These are phyloP conservation scores for Habroteleia sp. DNA, from an alignment of 2,888 invertebrate genomes.

Conservation along the genomic window DNA sequence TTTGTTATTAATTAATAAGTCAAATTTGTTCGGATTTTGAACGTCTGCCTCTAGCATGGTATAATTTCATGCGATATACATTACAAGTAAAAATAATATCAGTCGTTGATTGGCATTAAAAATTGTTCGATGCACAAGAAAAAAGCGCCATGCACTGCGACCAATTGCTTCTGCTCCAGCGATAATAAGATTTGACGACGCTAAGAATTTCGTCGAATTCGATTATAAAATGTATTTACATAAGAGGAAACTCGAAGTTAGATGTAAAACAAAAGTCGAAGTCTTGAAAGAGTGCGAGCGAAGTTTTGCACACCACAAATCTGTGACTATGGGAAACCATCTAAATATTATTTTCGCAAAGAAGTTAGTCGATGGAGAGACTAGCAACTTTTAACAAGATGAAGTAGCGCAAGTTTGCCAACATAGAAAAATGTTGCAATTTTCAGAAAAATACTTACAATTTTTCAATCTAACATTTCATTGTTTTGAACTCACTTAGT, in stretches of 20 bases:
- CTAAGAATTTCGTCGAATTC: slow-evolving; percentile 68
- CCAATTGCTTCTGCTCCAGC: slow-evolving; percentile 31
- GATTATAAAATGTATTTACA: slow-evolving; percentile 70
- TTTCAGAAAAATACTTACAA: no score
- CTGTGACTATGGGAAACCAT: slow-evolving; percentile 71
- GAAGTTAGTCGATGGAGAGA: slow-evolving; percentile 65
- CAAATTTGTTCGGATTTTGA: no score
- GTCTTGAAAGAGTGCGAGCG: slow-evolving; percentile 52
- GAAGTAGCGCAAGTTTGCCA: slow-evolving; percentile 72
- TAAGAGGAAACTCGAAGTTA: slow-evolving; percentile 65
- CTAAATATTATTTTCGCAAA: slow-evolving; percentile 75
- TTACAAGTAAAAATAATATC: no score
- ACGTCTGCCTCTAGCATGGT: no score
- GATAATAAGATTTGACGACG: slow-evolving; percentile 63
- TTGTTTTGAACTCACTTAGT: no score
- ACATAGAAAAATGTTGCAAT: slow-evolving; percentile 71
- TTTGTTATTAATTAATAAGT: no score
- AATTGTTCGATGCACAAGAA: slow-evolving; percentile 2
- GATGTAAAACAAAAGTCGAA: slow-evolving; percentile 68
- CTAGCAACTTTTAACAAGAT: slow-evolving; percentile 76
- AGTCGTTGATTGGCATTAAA: no score
- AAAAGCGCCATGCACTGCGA: slow-evolving; percentile 11
- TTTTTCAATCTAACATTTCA: no score
- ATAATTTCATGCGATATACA: no score
- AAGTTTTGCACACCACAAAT: slow-evolving; percentile 47